Base-by-base conservation (phyloP, 1,140 invertebrate genomes). In the Listronotus bonariensis region DNA sequence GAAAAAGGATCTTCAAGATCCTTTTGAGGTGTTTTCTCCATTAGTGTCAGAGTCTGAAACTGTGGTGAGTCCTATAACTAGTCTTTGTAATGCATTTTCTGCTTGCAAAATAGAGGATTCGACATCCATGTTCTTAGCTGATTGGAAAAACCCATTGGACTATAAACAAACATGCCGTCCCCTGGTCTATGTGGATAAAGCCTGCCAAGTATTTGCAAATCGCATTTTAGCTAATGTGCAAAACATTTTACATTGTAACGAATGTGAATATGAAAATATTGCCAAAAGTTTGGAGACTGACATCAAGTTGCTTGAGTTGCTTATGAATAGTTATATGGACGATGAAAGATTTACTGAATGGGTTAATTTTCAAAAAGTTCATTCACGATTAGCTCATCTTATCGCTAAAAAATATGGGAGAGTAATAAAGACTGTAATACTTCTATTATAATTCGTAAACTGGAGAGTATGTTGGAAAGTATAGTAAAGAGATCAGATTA, bases 171-270 rank as follows among this genome's bases (percentile, higher is more conserved):
- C 10, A n/a, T 57, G 53, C 45, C 53, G 34, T 57, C 84, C 85
- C 7, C 78, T 86, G 40, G 72, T 87, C 5, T 87, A 84, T 71
- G 83, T 88, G 51, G 87, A 88, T 70, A 82, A 86, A 60, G 86
- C 85, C 0, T 83, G 86, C 66, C 84, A 87, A 76, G 86, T 88
- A 1, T 88, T 88, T 65, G 86, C 86, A 0, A 87, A 86, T 71
- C 79, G 87, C 31, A 84, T 88, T 65, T 80, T 82, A 0, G 83
- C 84, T 57, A 78, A 78, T 10, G 74, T 83, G 26, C 65, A 70
- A 12, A 68, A 72, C 56, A 62, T 73, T 31, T 55, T 73, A 65
- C 26, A 31, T n/a, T 77, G 67, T 68, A 62, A 18, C 15, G 65
- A 70, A 54, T 17, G 49, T 15, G 56, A 56, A 14, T 66, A 66